These are phyloP conservation scores for Melolontha melolontha DNA, from an alignment of 2,888 invertebrate genomes.

Conservation along the genomic window DNA sequence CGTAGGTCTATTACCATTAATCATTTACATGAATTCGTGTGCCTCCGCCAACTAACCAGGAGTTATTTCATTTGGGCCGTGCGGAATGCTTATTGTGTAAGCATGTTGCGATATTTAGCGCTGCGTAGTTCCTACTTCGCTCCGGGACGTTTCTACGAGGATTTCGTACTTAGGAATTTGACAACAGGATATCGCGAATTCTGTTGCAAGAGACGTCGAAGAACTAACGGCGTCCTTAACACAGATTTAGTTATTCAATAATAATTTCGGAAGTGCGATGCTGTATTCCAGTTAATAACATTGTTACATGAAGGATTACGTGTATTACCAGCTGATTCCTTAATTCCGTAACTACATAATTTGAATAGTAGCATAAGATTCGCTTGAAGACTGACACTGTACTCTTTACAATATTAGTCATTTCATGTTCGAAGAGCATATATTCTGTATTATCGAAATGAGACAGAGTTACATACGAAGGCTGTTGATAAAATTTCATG, in stretches of 20 bases:
- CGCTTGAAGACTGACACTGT: no score
- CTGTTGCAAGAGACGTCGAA: constrained; percentile 22
- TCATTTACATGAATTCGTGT: constrained; percentile 37
- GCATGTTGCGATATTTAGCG: constrained; percentile 31
- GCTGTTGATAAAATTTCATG: no score
- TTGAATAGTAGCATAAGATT: no score
- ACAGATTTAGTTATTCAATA: constrained; percentile 10
- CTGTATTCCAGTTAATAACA: background rate
- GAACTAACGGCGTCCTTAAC: constrained; percentile 3
- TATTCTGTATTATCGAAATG: no score
- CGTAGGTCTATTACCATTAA: constrained; percentile 34
- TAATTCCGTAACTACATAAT: no score
- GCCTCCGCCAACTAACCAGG: constrained; percentile 27
- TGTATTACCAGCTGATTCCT: background rate
- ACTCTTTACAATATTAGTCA: no score
- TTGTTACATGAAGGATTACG: background rate
- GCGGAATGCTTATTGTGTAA: constrained; percentile 30
- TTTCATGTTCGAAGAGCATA: no score
- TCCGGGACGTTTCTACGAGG: constrained; percentile 28
- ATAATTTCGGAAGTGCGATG: constrained; percentile 1
- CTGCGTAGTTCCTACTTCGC: background rate
- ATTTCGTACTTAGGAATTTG: constrained; percentile 33
- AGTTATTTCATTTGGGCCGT: constrained; percentile 32
- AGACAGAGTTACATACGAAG: no score
- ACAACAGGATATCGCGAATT: constrained; percentile 13